phyloP scores from a whole-genome alignment of 2,113 vertebrate species.

The Chelonoidis abingdonii region DNA sequence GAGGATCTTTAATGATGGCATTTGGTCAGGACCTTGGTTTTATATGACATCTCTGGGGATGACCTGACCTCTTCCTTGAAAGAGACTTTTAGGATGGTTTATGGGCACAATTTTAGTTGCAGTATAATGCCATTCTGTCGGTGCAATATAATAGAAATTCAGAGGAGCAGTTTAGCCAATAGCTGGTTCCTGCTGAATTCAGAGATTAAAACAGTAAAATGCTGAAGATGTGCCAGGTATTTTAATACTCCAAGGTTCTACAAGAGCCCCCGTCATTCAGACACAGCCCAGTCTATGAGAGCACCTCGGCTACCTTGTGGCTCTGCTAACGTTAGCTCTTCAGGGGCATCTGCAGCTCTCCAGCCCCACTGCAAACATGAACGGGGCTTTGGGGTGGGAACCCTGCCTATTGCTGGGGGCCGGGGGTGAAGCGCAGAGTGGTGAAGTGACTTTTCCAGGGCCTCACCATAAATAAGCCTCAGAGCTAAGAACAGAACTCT shows the following conservation, averaged over 20 bases:
- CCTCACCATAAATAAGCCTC: not conserved
- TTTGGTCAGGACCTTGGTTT: not conserved
- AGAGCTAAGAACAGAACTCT: not conserved
- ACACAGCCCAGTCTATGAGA: not conserved
- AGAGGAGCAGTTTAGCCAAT: not conserved
- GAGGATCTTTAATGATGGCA: not conserved
- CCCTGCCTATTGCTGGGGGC: not conserved
- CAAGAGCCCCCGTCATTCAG: not conserved
- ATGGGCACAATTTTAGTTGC: not conserved
- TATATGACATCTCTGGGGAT: not conserved
- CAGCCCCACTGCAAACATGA: not conserved
- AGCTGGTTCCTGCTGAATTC: constrained; percentile 1
- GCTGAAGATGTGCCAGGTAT: not conserved
- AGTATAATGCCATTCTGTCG: not conserved
- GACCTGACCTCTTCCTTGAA: not conserved
- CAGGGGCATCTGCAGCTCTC: not conserved
- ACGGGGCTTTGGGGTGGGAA: constrained; percentile 6
- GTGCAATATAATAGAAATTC: constrained; percentile 23
- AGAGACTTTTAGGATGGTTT: constrained; percentile 24
- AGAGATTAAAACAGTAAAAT: not conserved
- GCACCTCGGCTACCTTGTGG: not conserved
- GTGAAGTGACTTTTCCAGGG: not conserved
- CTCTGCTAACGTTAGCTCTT: not conserved
- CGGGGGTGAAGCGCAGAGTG: not conserved
- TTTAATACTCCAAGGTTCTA: constrained; percentile 3